Conservation (phyloP, 2,888 invertebrate genomes). For the Apamea anceps region DNA sequence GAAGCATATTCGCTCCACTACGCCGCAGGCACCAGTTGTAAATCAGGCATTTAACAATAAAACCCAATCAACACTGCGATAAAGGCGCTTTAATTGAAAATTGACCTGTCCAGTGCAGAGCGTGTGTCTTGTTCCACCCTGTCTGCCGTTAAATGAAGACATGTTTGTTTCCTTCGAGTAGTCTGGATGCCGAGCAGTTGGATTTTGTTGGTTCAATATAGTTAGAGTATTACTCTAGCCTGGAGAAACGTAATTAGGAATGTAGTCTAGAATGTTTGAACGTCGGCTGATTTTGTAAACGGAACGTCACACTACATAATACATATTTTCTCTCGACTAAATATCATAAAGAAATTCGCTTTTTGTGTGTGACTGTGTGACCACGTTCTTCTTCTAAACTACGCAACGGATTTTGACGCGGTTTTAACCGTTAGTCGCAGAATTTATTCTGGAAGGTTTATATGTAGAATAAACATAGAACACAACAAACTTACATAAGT, state of each 20-base stretch:
- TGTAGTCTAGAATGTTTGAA: constrained; percentile 3
- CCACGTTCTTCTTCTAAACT: not conserved
- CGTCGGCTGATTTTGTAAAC: constrained; percentile 8
- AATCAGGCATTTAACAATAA: constrained; percentile 61
- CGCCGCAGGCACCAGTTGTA: constrained; percentile 26
- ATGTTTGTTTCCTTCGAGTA: constrained; percentile 60
- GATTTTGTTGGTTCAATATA: constrained; percentile 48
- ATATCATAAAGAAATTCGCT: not conserved
- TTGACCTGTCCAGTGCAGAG: constrained; percentile 71
- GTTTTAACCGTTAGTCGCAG: not conserved
- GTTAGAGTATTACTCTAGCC: constrained; percentile 24
- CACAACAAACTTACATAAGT: not conserved
- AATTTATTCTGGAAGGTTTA: not conserved
- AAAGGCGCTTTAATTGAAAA: constrained; percentile 66
- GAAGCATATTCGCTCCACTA: constrained; percentile 1
- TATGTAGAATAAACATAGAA: not conserved
- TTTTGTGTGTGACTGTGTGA: not conserved
- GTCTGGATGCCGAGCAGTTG: constrained; percentile 42
- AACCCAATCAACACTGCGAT: constrained; percentile 60
- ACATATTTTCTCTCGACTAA: not conserved
- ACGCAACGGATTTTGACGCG: not conserved
- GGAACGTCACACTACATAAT: not conserved
- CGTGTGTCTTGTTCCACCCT: constrained; percentile 61
- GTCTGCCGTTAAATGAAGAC: constrained; percentile 59
- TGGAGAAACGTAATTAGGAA: constrained; percentile 39